These are phyloP conservation scores for Antitype chi DNA, from an alignment of 2,888 invertebrate genomes.

Conservation along the genomic window DNA sequence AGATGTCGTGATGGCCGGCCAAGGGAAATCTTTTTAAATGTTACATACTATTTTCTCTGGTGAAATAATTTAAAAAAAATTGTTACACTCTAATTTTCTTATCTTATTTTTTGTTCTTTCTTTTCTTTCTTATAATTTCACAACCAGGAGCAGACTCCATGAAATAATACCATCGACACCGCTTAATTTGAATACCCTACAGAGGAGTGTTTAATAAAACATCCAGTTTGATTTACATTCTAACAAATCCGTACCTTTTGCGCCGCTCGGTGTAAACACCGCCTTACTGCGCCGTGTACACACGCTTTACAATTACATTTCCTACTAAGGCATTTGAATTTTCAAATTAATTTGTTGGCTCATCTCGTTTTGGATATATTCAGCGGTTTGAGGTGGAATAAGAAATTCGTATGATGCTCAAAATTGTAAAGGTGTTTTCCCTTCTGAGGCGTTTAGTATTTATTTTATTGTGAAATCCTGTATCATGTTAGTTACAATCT, in stretches of 20 bases:
- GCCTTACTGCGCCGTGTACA: slow-evolving; percentile 78
- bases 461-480: too few relatives aligned
- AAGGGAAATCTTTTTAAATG: neutral
- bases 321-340: slow-evolving; percentile 76
- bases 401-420: slow-evolving; percentile 9
- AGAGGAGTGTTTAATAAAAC: slow-evolving; percentile 90
- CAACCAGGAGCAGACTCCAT: slow-evolving; percentile 70
- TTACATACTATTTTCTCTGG: neutral
- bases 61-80: neutral
- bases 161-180: slow-evolving; percentile 75
- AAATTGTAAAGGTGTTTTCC: neutral
- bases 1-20: too few relatives aligned
- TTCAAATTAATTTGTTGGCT: slow-evolving; percentile 73
- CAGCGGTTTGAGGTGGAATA: slow-evolving; percentile 41
- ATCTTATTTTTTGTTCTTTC: neutral
- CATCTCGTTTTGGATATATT: slow-evolving; percentile 61
- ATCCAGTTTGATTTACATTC: slow-evolving; percentile 89
- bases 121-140: neutral
- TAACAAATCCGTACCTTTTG: slow-evolving; percentile 88
- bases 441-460: neutral
- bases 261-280: slow-evolving; percentile 87
- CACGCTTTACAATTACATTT: slow-evolving; percentile 71
- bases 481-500: too few relatives aligned
- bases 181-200: slow-evolving; percentile 90
- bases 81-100: neutral